Conservation (phyloP, 2,888 invertebrate species). For the Slavum lentiscoides region DNA sequence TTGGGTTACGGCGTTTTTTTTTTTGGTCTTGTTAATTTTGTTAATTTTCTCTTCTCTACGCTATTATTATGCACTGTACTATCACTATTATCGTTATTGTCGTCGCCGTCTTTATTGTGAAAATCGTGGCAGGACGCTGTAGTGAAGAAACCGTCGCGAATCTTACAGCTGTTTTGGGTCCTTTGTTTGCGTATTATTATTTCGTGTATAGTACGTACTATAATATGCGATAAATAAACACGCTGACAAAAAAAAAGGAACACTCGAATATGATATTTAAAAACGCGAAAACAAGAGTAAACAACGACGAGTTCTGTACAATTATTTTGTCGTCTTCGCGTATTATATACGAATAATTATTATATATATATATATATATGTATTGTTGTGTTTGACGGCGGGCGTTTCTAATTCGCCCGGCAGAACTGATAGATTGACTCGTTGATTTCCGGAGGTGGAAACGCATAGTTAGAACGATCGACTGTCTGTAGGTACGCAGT, state of each 20-base stretch:
- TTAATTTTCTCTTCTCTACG: no score
- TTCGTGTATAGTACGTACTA: no score
- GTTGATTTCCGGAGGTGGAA: constrained; percentile 17
- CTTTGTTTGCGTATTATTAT: constrained; percentile 1
- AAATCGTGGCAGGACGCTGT: neutral
- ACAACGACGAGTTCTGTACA: neutral
- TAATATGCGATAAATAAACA: no score
- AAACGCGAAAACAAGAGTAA: constrained; percentile 37
- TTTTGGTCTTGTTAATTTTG: no score
- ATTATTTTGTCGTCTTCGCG: no score
- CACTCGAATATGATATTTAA: neutral
- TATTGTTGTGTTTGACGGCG: no score
- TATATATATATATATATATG: no score
- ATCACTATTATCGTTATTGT: neutral
- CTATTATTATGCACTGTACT: no score
- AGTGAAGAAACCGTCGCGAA: constrained; percentile 45
- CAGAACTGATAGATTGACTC: neutral
- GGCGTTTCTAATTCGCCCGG: neutral
- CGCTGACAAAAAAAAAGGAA: neutral
- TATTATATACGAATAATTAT: no score
- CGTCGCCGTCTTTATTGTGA: neutral
- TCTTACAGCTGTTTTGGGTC: neutral
- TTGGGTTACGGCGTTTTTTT: constrained; percentile 42
- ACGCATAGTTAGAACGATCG: neutral
- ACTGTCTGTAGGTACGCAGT: no score